Percentiles rank a stretch among this genome's conserved stretches.
Evolutionary conservation across 1,140 invertebrate species (phyloP).

Genomic region (Drosophila ananassae): DNA sequence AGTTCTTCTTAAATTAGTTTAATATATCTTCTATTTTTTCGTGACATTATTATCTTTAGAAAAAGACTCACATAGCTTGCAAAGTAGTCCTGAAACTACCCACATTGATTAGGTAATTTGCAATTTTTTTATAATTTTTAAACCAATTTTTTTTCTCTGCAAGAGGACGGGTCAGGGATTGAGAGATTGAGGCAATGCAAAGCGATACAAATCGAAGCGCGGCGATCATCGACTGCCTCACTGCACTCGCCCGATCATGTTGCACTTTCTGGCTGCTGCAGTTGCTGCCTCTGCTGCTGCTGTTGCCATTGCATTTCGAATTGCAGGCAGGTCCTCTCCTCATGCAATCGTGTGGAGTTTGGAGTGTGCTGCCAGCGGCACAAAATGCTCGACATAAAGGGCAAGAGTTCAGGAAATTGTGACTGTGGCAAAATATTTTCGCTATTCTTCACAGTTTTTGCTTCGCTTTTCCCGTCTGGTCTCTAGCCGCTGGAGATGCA

Average conservation of each 20-base stretch:
- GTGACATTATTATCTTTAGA: too few species aligned
- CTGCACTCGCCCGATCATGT: conserved; percentile 60
- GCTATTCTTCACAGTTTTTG: conserved; percentile 37
- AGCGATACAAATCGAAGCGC: conserved; percentile 77
- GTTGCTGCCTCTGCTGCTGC: conserved; percentile 29
- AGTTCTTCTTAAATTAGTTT: too few species aligned
- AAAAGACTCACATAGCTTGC: too few species aligned
- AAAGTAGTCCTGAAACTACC: too few species aligned
- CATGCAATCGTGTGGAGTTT: conserved; percentile 46
- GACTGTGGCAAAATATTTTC: conserved; percentile 71
- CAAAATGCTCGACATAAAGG: conserved; percentile 79
- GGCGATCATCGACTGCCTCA: conserved; percentile 60
- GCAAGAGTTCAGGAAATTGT: conserved; percentile 80
- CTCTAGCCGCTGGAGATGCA: conserved; percentile 20
- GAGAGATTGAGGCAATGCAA: conserved; percentile 51
- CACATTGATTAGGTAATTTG: too few species aligned
- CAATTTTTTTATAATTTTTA: too few species aligned
- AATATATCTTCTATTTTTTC: too few species aligned
- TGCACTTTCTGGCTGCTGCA: conserved; percentile 67
- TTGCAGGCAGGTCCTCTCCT: conserved; percentile 40
- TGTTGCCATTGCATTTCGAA: conserved; percentile 55
- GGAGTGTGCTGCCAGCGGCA: conserved; percentile 68
- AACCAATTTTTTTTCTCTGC: conserved; percentile 2
- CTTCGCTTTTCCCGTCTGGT: conserved; percentile 18
- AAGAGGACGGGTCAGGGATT: conserved; percentile 29